A percentile compares a stretch with the other conserved stretches of the same genome.
Evolutionary conservation across 2,888 invertebrate genomes (phyloP).

Genomic region (Thera britannica): DNA sequence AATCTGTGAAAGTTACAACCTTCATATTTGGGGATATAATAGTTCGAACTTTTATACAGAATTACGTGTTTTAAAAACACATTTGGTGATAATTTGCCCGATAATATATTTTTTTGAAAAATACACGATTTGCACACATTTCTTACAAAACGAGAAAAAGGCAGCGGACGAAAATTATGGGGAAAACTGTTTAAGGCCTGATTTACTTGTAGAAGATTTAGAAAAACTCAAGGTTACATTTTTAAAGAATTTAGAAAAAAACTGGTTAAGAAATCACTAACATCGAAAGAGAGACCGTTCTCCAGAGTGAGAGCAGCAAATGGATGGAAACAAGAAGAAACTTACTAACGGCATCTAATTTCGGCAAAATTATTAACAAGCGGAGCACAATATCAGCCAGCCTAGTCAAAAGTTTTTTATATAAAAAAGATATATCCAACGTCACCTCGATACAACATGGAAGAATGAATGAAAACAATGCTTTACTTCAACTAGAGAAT

Average conservation of each 20-base stretch:
- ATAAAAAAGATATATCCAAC: conserved; percentile 1
- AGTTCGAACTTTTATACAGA: too few relatives aligned
- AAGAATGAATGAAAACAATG: neutral
- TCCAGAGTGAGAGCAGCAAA: neutral
- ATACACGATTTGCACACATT: neutral
- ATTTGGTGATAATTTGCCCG: too few relatives aligned
- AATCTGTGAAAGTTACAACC: too few relatives aligned
- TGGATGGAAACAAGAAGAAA: neutral
- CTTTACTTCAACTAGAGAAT: neutral
- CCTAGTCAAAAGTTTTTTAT: neutral
- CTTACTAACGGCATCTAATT: neutral
- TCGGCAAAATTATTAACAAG: neutral
- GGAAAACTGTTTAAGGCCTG: neutral
- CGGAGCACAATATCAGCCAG: neutral
- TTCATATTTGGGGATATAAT: too few relatives aligned
- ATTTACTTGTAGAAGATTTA: neutral
- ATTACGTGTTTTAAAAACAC: too few relatives aligned
- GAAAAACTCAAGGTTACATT: neutral
- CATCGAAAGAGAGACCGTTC: neutral
- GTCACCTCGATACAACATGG: neutral
- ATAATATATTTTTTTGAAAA: too few relatives aligned
- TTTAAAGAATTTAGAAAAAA: neutral
- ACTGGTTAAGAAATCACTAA: neutral
- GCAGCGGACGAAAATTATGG: neutral
- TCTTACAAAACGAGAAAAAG: neutral